These are phyloP conservation scores for Harpalus rufipes DNA, from an alignment of 2,888 invertebrate species.

Conservation along the genomic window DNA sequence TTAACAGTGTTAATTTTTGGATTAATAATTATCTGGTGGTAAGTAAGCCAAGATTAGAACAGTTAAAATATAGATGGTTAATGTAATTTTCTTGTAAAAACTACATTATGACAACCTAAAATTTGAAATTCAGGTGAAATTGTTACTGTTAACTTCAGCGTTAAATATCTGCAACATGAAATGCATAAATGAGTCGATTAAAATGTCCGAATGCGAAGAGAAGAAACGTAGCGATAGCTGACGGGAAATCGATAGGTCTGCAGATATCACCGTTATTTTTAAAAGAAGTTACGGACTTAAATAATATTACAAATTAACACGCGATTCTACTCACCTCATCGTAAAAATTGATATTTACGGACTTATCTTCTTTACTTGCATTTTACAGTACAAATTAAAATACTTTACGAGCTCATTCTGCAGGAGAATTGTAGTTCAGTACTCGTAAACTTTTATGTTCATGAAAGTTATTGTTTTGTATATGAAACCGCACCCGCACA, in stretches of 20 bases:
- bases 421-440: constrained; percentile 2
- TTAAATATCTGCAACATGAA: background rate
- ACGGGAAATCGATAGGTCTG: constrained; percentile 54
- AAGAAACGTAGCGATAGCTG: constrained; percentile 45
- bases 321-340: constrained; percentile 12
- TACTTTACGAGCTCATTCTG: constrained; percentile 7
- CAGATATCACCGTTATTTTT: constrained; percentile 54
- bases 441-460: constrained; percentile 3
- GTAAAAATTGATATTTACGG: constrained; percentile 18
- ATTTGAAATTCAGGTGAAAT: background rate
- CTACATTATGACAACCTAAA: no score
- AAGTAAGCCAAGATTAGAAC: no score
- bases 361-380: constrained; percentile 3
- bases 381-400: constrained; percentile 13
- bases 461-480: background rate
- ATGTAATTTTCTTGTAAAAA: no score
- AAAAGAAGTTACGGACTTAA: constrained; percentile 44
- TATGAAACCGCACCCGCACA: background rate
- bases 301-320: constrained; percentile 42
- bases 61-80: no score
- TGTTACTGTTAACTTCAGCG: background rate
- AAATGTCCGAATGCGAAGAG: constrained; percentile 29
- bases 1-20: no score
- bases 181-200: constrained; percentile 20
- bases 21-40: no score